Evolutionary conservation across 2,113 vertebrate species (phyloP).

Genomic region (Pelodiscus sinensis): DNA sequence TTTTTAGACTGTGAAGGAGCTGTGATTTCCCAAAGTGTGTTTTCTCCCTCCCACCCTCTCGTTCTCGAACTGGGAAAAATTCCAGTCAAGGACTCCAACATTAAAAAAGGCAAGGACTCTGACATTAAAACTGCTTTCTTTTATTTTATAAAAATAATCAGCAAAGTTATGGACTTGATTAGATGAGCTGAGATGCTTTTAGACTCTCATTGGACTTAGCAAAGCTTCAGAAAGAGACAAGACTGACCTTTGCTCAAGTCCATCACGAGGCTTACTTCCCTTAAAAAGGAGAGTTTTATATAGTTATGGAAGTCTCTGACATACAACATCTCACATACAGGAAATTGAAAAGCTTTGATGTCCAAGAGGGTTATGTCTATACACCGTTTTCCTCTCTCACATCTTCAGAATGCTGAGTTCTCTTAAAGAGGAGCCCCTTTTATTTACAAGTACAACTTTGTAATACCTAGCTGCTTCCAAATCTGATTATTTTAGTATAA

Average conservation of each 20-base stretch:
- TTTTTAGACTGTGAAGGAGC: background rate
- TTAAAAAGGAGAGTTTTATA: background rate
- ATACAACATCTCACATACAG: background rate
- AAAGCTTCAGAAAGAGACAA: background rate
- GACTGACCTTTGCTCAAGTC: background rate
- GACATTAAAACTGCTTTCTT: background rate
- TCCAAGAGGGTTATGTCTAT: background rate
- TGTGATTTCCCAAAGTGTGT: background rate
- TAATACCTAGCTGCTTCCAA: background rate
- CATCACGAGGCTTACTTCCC: background rate
- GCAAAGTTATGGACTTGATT: background rate
- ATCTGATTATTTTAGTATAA: accelerated
- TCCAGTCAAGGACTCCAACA: background rate
- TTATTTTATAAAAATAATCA: slow-evolving; percentile 19
- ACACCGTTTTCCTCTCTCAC: background rate
- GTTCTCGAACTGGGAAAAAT: slow-evolving; percentile 48
- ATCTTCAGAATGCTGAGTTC: accelerated
- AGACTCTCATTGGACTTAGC: accelerated
- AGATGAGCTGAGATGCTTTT: background rate
- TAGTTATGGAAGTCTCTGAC: background rate
- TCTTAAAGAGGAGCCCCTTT: background rate
- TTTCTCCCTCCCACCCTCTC: background rate
- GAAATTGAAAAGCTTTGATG: background rate
- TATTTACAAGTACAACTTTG: background rate
- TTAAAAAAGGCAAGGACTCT: too few species aligned